A percentile compares a stretch with the other conserved stretches of the same genome.
Evolutionary conservation across 2,113 vertebrate species (phyloP).

Genomic region (Nasalis larvatus): DNA sequence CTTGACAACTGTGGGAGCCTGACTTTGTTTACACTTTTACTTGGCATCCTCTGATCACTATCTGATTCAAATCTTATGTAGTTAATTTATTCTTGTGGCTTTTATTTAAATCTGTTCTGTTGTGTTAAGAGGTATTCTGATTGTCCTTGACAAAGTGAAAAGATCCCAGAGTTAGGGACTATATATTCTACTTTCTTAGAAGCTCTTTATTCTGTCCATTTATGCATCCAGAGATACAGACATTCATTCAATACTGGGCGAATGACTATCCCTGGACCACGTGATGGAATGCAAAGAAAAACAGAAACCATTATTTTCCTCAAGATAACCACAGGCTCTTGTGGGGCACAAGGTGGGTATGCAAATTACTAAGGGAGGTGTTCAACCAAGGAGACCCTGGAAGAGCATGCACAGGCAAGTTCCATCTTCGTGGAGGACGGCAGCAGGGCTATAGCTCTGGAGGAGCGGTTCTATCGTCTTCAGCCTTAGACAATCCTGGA

Average conservation of each 20-base stretch:
- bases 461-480: background rate
- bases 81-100: conserved; percentile 35
- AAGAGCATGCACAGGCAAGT: background rate
- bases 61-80: background rate
- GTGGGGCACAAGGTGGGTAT: background rate
- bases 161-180: background rate
- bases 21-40: background rate
- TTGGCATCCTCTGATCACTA: background rate
- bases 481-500: background rate
- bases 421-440: background rate
- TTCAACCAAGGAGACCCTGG: background rate
- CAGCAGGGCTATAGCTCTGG: background rate
- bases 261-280: background rate
- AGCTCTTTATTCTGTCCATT: background rate
- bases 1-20: background rate
- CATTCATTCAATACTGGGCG: background rate
- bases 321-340: background rate
- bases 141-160: conserved; percentile 25
- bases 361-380: background rate
- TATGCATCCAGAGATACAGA: background rate
- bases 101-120: conserved; percentile 48
- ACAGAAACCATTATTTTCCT: background rate
- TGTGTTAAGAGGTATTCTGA: background rate
- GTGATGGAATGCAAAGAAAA: background rate
- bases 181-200: background rate